Conservation (phyloP, 2,113 vertebrate species). For the Alces alces region DNA sequence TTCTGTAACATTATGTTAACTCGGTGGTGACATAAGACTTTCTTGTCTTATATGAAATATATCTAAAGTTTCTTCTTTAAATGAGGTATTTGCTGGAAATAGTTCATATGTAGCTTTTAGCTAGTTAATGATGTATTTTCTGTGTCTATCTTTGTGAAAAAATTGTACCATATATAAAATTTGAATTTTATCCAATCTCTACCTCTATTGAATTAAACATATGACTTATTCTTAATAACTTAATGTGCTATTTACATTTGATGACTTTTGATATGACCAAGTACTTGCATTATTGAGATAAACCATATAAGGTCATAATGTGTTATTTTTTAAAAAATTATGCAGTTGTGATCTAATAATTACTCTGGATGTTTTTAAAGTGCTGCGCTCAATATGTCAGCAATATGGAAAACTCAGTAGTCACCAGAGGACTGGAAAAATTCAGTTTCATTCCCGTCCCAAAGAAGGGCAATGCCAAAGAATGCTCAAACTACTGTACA, state of each 20-base stretch:
- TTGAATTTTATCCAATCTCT: neutral
- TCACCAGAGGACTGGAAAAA: neutral
- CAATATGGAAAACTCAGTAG: neutral
- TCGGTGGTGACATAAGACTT: neutral
- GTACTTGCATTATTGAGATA: neutral
- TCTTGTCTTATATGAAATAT: neutral
- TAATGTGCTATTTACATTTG: neutral
- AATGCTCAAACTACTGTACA: neutral
- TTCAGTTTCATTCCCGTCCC: neutral
- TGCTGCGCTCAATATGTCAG: neutral
- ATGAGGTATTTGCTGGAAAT: neutral
- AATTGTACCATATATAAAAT: neutral
- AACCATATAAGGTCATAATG: neutral
- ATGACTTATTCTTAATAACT: neutral
- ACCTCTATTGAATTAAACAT: neutral
- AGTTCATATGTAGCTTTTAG: neutral
- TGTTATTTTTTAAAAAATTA: neutral
- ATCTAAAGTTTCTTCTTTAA: neutral
- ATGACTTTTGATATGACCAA: neutral
- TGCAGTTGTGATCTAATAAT: neutral
- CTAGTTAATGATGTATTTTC: neutral
- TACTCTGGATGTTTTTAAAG: neutral
- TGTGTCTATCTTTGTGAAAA: neutral
- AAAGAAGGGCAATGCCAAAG: neutral
- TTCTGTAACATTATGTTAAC: neutral